phyloP scores from a whole-genome alignment of 1,140 invertebrate genomes.

The Oppia nitens region DNA sequence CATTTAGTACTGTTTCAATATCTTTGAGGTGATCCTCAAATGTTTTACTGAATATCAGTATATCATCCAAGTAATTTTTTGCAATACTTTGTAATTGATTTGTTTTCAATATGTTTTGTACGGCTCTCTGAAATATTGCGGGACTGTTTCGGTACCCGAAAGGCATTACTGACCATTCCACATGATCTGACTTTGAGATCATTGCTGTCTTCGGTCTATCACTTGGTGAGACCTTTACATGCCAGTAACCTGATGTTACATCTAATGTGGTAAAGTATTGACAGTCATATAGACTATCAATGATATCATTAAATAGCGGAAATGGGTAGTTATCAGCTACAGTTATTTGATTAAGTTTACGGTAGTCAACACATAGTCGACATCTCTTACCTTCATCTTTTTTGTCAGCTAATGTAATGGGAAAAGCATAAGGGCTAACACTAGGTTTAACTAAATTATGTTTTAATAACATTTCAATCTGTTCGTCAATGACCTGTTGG shows the following conservation, averaged over 20 bases:
- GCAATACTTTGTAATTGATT: not conserved
- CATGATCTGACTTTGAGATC: slow-evolving; percentile 5
- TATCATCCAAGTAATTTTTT: slow-evolving; percentile 16
- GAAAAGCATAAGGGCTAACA: slow-evolving; percentile 22
- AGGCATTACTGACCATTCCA: slow-evolving; percentile 12
- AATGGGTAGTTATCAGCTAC: slow-evolving; percentile 34
- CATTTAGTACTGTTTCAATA: slow-evolving; percentile 1
- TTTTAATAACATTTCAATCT: slow-evolving; percentile 17
- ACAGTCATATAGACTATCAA: slow-evolving; percentile 22
- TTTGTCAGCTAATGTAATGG: slow-evolving; percentile 20
- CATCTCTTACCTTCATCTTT: slow-evolving; percentile 17
- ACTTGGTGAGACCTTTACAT: slow-evolving; percentile 21
- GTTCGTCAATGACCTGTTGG: not conserved
- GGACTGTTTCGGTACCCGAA: slow-evolving; percentile 22
- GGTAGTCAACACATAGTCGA: slow-evolving; percentile 32
- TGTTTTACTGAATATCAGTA: slow-evolving; percentile 16
- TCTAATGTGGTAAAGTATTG: slow-evolving; percentile 27
- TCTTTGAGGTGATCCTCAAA: slow-evolving; percentile 18
- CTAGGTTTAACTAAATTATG: slow-evolving; percentile 23
- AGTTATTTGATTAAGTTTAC: slow-evolving; percentile 30
- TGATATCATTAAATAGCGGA: slow-evolving; percentile 30
- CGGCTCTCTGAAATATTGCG: slow-evolving; percentile 29
- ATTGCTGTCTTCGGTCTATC: slow-evolving; percentile 26
- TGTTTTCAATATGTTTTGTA: slow-evolving; percentile 24
- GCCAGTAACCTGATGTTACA: slow-evolving; percentile 9